Evolutionary conservation across 1,140 invertebrate species (phyloP).

Genomic region (Lordiphosa stackelbergi): DNA sequence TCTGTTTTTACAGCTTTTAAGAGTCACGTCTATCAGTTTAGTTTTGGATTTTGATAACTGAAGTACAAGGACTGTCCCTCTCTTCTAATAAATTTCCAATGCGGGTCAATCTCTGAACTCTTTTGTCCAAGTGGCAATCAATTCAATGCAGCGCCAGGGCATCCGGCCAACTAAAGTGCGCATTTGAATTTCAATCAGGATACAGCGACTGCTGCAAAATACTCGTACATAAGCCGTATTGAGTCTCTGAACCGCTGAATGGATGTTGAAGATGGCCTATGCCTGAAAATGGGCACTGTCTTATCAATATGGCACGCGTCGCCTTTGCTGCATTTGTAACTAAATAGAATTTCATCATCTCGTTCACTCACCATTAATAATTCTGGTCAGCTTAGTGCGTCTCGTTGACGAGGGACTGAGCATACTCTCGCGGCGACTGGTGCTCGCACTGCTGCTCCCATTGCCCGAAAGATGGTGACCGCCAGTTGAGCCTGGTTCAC

Average conservation of each 20-base stretch:
- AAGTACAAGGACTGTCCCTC: constrained; percentile 10
- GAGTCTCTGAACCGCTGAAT: constrained; percentile 17
- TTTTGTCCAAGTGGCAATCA: constrained; percentile 30
- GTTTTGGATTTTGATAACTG: constrained; percentile 1
- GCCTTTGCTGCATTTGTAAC: constrained; percentile 31
- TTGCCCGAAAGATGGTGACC: constrained; percentile 50
- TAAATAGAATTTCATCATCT: constrained; percentile 19
- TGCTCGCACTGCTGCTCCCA: constrained; percentile 54
- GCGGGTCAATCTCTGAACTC: constrained; percentile 12
- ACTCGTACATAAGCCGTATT: constrained; percentile 38
- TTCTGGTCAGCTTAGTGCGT: constrained; percentile 84
- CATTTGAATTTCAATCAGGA: constrained; percentile 69
- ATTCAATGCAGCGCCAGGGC: constrained; percentile 47
- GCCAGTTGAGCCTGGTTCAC: constrained; percentile 34
- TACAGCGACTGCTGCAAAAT: constrained; percentile 35
- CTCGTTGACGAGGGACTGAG: constrained; percentile 85
- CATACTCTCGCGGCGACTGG: constrained; percentile 79
- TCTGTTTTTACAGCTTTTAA: constrained; percentile 3
- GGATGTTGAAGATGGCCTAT: constrained; percentile 6
- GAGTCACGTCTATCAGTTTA: not conserved
- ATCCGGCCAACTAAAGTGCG: constrained; percentile 41
- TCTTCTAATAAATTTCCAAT: not conserved
- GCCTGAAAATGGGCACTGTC: constrained; percentile 3
- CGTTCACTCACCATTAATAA: constrained; percentile 83
- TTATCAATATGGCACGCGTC: constrained; percentile 50